These are phyloP conservation scores for Troilus luridus DNA, from an alignment of 2,888 invertebrate species.

Conservation along the genomic window DNA sequence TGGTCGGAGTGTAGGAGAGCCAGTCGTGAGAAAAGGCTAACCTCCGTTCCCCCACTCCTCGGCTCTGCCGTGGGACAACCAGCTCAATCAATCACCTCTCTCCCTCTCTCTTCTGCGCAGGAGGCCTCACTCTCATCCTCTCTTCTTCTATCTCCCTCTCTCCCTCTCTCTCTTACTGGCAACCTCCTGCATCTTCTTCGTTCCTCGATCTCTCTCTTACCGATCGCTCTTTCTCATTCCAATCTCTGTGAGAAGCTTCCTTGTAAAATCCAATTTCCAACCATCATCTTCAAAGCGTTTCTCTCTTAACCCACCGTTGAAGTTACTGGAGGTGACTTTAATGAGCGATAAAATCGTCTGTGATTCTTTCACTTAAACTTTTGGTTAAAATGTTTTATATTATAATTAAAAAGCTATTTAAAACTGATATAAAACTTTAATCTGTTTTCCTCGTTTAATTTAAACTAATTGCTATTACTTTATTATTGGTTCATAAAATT, in stretches of 20 bases:
- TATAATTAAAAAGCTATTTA: no score
- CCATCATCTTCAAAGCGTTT: not conserved
- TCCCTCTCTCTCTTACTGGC: not conserved
- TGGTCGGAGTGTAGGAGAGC: constrained; percentile 47
- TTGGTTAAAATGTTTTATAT: not conserved
- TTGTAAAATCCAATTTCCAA: constrained; percentile 29
- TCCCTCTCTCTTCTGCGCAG: constrained; percentile 49
- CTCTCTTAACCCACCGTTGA: constrained; percentile 49
- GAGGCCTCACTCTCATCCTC: constrained; percentile 39
- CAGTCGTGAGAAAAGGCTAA: constrained; percentile 62
- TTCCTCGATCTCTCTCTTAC: constrained; percentile 51
- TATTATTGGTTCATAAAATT: no score
- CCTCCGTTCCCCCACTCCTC: constrained; percentile 59
- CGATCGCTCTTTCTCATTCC: constrained; percentile 38
- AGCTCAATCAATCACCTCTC: constrained; percentile 59
- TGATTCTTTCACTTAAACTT: not conserved
- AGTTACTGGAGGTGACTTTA: constrained; percentile 41
- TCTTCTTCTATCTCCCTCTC: constrained; percentile 37
- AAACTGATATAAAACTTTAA: no score
- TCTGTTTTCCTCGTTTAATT: not conserved
- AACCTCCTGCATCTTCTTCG: constrained; percentile 48
- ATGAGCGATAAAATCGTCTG: not conserved
- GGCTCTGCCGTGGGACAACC: constrained; percentile 56
- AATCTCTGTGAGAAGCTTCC: constrained; percentile 7
- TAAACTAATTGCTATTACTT: no score